Evolutionary conservation across 2,797 vertebrate genomes (phyloP).

Genomic region (Carduelis carduelis): DNA sequence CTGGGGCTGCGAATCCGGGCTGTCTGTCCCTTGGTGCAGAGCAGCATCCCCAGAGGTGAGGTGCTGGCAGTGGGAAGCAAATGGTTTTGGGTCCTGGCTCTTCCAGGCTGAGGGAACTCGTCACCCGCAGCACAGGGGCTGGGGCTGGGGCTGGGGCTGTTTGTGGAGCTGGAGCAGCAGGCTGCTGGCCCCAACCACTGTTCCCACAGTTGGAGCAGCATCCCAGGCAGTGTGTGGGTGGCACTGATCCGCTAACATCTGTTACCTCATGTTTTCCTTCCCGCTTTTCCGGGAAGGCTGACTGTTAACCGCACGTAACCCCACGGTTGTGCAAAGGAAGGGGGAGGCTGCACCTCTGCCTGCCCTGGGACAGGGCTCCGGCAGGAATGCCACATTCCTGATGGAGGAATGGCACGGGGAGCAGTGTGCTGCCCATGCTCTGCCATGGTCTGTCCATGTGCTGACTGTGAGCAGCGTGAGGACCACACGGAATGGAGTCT

Average conservation of each 20-base stretch:
- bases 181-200: background rate
- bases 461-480: rapidly evolving
- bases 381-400: background rate
- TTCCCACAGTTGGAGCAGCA: constrained; percentile 18
- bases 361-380: background rate
- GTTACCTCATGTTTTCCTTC: constrained; percentile 45
- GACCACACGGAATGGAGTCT: background rate
- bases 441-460: background rate
- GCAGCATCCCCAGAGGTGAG: background rate
- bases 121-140: background rate
- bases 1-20: rapidly evolving
- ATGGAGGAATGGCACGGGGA: background rate
- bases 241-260: constrained; percentile 18
- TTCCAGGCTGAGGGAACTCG: background rate
- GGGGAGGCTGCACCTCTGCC: background rate
- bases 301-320: constrained; percentile 40
- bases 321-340: background rate
- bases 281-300: constrained; percentile 28
- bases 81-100: background rate
- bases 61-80: rapidly evolving
- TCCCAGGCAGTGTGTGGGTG: constrained; percentile 31
- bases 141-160: background rate
- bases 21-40: background rate
- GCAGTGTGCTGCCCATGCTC: background rate
- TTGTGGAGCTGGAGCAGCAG: background rate